Base-by-base conservation (phyloP, 1,140 invertebrate species). In the Charaxes varanes region DNA sequence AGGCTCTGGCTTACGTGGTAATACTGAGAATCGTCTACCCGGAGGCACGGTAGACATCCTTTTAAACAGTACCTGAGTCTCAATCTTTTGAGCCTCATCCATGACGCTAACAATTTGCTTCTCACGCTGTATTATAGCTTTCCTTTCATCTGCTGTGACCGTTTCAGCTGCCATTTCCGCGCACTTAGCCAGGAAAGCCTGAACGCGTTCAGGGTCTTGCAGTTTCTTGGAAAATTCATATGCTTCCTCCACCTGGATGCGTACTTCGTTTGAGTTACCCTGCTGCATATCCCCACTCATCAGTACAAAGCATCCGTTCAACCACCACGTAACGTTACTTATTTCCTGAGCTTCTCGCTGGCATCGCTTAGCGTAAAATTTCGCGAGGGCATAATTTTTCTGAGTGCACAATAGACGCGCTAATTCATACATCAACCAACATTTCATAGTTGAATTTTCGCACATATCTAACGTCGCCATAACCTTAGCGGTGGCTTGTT, bases 361-460 rank as follows among this genome's bases (percentile, higher is more conserved):
- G 43, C 86, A 87, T 34, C 85, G 81, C 35, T 85, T 82, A 0
- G 84, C 84, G 37, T 87, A 87, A 23, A 84, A 85, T 43, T 85
- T 83, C 2, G 83, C 76, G n/a, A 87, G 53, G 17, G 86, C 82
- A 51, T 77, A 86, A 53, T 85, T 83, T 32, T 86, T 86, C 36
- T 85, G 68, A n/a, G 81, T 73, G 13, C 65, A 71, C 14, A 86
- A 57, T 27, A 85, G 60, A 14, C 84, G 52, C 6, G 86, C 64
- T 12, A 87, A 43, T 55, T 87, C 86, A 35, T 87, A 85, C 62
- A 84, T 84, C 11, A 86, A 60, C 85, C 85, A 87, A 53, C 80
- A 64, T 63, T 64, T 76, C 85, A 86, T 71, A 51, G 81, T 57
- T n/a, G 76, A 53, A 62, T 73, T 77, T 58, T 70, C 73, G 41